Base-by-base conservation (phyloP, 2,797 vertebrate species). In the Uromys caudimaculatus region DNA sequence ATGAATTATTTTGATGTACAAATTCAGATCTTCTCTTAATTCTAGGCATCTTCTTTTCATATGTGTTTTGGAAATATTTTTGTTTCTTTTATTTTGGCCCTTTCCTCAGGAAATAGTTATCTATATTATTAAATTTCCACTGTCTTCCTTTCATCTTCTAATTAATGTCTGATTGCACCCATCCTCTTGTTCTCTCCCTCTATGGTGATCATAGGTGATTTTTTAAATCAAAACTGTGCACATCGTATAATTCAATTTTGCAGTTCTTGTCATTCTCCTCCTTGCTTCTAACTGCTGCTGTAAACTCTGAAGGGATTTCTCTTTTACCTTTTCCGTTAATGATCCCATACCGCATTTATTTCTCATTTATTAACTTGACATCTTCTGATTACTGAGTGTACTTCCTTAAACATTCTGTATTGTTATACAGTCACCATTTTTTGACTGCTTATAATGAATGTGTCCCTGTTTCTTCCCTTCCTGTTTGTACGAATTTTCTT, bases 141-240 rank as follows among this genome's bases (percentile, higher is more conserved):
- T 67, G 17, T 81, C 54, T 54, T 44, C 32, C 13, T 41, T 83
- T 83, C 73, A 82, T 69, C 69, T 47, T 6, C 58, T 71, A 71
- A 47, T 73, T 76, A 67, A 19, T 47, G 90, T 91, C 60, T 58
- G 41, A 52, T 67, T 29, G 50, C 3, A 0, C 64, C 19, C 27
- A 54, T 47, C 52, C 88, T 92, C 86, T 58, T 89, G 16, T 89
- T 94, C 38, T 76, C 83, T 64, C 95, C 69, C 67, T 93, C 54
- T 87, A 7, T 29, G 50, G 44, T 86, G 62, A 69, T 83, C 62
- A 64, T 6, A 50, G 24, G 0, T 21, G 27, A 87, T 27, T 90
- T 90, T 56, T 86, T 13, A 54, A 52, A 52, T 83, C 62, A 93
- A 91, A 86, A 73, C 9, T 19, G 50, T 50, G n/a, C n/a, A 87